These are phyloP conservation scores for Manis javanica DNA, from an alignment of 2,797 vertebrate genomes.

Conservation along the genomic window DNA sequence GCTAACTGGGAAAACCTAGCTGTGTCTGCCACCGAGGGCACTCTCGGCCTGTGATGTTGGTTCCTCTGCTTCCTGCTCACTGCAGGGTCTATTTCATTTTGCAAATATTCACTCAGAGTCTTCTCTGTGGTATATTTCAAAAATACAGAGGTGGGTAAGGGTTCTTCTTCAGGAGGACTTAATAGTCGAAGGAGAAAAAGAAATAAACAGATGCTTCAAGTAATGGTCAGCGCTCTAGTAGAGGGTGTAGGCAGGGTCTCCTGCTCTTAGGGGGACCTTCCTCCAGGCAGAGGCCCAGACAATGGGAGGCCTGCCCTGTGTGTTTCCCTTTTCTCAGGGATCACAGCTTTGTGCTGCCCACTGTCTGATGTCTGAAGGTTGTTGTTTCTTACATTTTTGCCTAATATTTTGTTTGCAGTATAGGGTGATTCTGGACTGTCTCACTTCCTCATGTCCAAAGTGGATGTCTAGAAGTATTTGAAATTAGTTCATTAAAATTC, in stretches of 20 bases:
- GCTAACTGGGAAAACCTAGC: neutral
- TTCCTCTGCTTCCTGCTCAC: neutral
- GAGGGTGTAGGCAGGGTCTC: neutral
- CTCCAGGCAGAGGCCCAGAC: too few species aligned
- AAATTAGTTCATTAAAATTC: neutral
- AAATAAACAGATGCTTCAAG: neutral
- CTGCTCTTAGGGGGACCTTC: neutral
- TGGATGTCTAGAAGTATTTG: neutral
- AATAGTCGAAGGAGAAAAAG: neutral
- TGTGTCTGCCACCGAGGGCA: rapidly evolving
- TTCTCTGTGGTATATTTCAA: neutral
- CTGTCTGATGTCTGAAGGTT: neutral
- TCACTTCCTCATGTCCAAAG: neutral
- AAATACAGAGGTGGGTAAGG: neutral
- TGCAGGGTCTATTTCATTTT: neutral
- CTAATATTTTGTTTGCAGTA: neutral
- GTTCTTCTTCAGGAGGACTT: neutral
- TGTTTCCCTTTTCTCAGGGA: neutral
- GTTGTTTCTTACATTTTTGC: neutral
- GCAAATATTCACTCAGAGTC: neutral
- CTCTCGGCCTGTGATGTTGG: neutral
- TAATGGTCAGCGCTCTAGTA: too few species aligned
- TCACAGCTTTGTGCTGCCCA: neutral
- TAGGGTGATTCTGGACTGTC: neutral
- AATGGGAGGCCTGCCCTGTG: rapidly evolving